Base-by-base conservation (phyloP, 53 echinoderm and acorn worm species). In the Henricia sp. region DNA sequence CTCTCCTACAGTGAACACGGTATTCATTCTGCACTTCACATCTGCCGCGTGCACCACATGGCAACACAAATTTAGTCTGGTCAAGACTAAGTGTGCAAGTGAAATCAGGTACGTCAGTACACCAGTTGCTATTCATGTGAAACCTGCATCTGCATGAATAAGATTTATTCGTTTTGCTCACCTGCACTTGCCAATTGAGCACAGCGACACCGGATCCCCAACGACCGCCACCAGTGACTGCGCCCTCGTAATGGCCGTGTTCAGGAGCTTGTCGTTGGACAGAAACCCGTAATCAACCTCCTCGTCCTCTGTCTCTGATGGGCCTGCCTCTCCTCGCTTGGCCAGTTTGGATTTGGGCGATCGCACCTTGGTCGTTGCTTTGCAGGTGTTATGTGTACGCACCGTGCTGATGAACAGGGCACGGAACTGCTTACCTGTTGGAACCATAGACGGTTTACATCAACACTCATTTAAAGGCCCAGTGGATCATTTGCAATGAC, bases 181-280 rank as follows among this genome's bases (percentile, higher is more conserved):
- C 99, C 99, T 99, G 94, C 97, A 97, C 37, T 99, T 99, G 6
- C 99, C 99, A 14, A 95, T 88, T 1, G 94, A 95, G 57, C 99
- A 99, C 33, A 91, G 88, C 5, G 94, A 95, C 32, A 95, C 91
- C 21, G 99, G 99, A 65, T 99, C 99, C 0, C 99, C 99, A 0
- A 99, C 74, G 27, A 99, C 91, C 4, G 99, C 99, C 24, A 99
- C 99, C 54, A 99, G 85, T 0, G 92, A 92, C 91, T 99, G 99
- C 6, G 99, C 94, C 36, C 99, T 84, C 27, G 99, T 99, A 69
- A 99, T 99, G 85, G 99, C 99, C 39, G 99, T 99, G 70, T 99
- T 99, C 21, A 99, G 71, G 39, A 99, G 80, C 50, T 99, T 99
- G 73, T 94, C 99, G 36, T 92, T 89, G 63, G 99, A 99, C 33